A percentile compares a stretch with the other conserved stretches of the same genome.
Evolutionary conservation across 2,888 invertebrate species (phyloP).

Genomic region (Apamea sordens): DNA sequence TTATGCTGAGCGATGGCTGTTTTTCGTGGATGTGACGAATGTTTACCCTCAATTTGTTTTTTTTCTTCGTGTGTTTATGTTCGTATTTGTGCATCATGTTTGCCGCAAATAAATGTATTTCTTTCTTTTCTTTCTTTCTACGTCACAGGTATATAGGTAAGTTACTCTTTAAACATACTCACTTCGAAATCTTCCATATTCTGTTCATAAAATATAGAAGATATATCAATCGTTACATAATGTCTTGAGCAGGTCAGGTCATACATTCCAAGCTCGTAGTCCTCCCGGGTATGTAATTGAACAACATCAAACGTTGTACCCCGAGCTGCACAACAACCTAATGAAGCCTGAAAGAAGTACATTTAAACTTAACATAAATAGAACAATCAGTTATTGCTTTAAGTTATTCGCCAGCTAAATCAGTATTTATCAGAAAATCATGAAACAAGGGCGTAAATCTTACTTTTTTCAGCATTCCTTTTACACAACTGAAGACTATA

Average conservation of each 20-base stretch:
- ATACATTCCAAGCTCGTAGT: constrained; percentile 10
- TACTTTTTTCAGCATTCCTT: constrained; percentile 9
- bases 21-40: too few relatives aligned
- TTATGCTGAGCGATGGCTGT: too few relatives aligned
- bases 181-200: constrained; percentile 9
- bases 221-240: constrained; percentile 10
- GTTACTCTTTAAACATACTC: not conserved
- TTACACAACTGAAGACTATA: constrained; percentile 5
- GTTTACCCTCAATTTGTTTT: too few relatives aligned
- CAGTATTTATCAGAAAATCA: not conserved
- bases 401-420: not conserved
- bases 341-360: not conserved
- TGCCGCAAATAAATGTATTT: too few relatives aligned
- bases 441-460: constrained; percentile 32
- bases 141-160: not conserved
- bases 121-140: too few relatives aligned
- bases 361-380: not conserved
- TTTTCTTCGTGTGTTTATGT: too few relatives aligned
- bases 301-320: constrained; percentile 6
- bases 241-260: not conserved
- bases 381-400: not conserved
- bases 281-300: constrained; percentile 9
- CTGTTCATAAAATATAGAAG: constrained; percentile 8
- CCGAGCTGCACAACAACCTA: not conserved
- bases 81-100: too few relatives aligned